Base-by-base conservation (phyloP, 2,797 vertebrate genomes). In the Jordanella pulchra region DNA sequence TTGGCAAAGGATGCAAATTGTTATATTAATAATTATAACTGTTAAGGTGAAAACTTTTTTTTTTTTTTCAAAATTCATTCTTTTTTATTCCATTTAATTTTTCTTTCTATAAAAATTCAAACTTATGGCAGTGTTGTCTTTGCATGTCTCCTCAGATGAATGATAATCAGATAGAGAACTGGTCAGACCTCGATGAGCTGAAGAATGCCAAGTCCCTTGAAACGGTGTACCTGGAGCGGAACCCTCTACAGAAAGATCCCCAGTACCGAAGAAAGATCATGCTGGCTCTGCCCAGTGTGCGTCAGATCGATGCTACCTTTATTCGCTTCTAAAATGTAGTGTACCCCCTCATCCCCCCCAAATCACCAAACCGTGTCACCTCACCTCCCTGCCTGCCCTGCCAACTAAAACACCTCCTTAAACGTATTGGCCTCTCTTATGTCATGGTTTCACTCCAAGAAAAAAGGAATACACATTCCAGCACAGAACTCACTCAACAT, bases 211-310 rank as follows among this genome's bases (percentile, higher is more conserved):
- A 94, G 87, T 90, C 87, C 75, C 93, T 99, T 92, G 97, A 99
- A 93, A 99, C 98, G 0, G 96, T 99, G 0, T 99, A 99, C 80
- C 93, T 99, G 80, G 98, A 99, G 89, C 91, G 97, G 72, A 99
- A 99, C 87, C 98, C 98, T 0, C 81, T 99, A 89, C 98, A 99
- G 93, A 97, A 96, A 88, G 98, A 99, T 80, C 97, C 97, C 1
- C 98, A 99, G 87, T 99, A 99, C 91, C 93, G 98, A 83, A 95
- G 97, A 77, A 99, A 99, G 91, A 96, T 99, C 91, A 98, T 99
- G 97, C 89, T 99, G 92, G 96, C 98, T 0, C 93, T 99, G 71
- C 98, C 98, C 0, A 96, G 90, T 0, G 96, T 99, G 35, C 96
- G 96, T 91, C 98, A 99, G 94, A 99, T 99, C 0, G 98, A 99